phyloP scores from a whole-genome alignment of 2,888 invertebrate genomes.

The Eupsilia transversa region DNA sequence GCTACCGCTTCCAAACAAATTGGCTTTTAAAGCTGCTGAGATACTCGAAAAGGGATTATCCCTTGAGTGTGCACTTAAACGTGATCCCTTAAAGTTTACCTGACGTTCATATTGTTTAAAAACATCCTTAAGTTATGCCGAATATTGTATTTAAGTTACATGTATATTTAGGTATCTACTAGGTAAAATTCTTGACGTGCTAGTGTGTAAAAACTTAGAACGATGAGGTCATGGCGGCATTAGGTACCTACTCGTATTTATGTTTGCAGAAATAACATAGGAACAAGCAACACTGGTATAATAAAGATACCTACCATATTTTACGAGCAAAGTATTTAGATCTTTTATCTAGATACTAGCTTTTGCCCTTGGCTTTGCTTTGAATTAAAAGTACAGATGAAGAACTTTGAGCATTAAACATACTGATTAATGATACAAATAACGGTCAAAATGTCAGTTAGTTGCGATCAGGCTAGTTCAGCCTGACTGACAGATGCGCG shows the following conservation, averaged over 20 bases:
- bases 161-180: neutral
- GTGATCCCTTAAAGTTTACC: conserved; percentile 55
- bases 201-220: conserved; percentile 41
- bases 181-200: conserved; percentile 1
- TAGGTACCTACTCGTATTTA: conserved; percentile 18
- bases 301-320: neutral
- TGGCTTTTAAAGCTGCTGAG: conserved; percentile 67
- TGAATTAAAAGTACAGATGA: too few relatives aligned
- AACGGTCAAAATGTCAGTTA: too few relatives aligned
- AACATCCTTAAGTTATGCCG: conserved; percentile 35
- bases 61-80: conserved; percentile 65
- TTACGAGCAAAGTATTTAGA: conserved; percentile 2
- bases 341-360: neutral
- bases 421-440: too few relatives aligned
- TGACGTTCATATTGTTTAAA: conserved; percentile 53
- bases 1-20: conserved; percentile 63
- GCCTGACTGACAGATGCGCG: too few relatives aligned
- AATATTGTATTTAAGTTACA: conserved; percentile 32
- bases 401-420: too few relatives aligned
- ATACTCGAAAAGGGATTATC: conserved; percentile 66
- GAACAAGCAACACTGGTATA: conserved; percentile 19
- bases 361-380: too few relatives aligned
- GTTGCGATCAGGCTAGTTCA: too few relatives aligned
- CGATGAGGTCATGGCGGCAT: conserved; percentile 55
- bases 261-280: conserved; percentile 29